These are phyloP conservation scores for Oreochromis aureus DNA, from an alignment of 2,113 vertebrate species.

Conservation along the genomic window DNA sequence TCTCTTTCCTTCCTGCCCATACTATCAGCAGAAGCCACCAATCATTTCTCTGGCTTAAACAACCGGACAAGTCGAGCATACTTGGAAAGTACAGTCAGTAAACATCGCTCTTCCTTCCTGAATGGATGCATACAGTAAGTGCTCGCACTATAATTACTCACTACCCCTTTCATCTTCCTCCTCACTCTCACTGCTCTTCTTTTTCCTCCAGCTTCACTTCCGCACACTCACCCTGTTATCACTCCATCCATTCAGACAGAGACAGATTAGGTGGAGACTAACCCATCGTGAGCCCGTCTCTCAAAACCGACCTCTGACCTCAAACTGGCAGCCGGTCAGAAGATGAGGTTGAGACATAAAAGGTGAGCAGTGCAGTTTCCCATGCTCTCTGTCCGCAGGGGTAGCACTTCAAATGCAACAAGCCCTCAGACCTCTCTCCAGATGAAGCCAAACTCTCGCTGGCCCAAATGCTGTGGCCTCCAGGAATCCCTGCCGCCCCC, in stretches of 20 bases:
- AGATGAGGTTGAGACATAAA: conserved; percentile 44
- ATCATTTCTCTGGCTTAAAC: conserved; percentile 28
- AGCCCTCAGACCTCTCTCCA: conserved; percentile 45
- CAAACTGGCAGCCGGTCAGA: conserved; percentile 22
- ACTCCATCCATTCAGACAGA: conserved; percentile 11
- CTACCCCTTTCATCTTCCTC: background rate
- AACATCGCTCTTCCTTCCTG: conserved; percentile 56
- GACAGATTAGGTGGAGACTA: conserved; percentile 42
- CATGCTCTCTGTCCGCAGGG: conserved; percentile 54
- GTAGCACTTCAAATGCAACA: conserved; percentile 54
- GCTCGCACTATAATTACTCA: conserved; percentile 39
- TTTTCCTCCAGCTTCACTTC: conserved; percentile 11
- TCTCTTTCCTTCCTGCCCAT: background rate
- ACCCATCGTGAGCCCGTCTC: conserved; percentile 1
- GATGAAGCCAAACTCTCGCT: conserved; percentile 44
- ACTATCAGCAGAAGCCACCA: conserved; percentile 40
- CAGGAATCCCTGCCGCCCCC: conserved; percentile 13
- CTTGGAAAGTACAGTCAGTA: conserved; percentile 53
- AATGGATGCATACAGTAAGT: background rate
- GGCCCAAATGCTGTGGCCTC: conserved; percentile 19
- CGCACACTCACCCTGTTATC: conserved; percentile 8
- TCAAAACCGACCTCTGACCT: conserved; percentile 26
- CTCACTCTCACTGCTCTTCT: background rate
- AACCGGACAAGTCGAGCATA: conserved; percentile 47
- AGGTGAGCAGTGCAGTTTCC: conserved; percentile 54